phyloP scores from a whole-genome alignment of 2,888 invertebrate genomes.

The Ditula angustiorana region DNA sequence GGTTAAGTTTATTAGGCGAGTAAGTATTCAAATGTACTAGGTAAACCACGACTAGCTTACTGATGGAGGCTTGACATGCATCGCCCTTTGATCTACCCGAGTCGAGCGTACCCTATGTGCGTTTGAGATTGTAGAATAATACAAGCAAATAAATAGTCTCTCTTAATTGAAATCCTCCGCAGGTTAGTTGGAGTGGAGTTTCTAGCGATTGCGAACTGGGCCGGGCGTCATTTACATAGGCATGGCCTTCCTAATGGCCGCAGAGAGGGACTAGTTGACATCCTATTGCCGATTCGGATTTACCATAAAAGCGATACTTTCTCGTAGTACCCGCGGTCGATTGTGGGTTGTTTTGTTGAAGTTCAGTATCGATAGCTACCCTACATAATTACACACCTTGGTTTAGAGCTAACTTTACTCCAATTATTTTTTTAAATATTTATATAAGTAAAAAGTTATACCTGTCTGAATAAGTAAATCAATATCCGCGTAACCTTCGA shows the following conservation, averaged over 20 bases:
- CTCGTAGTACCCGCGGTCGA: neutral
- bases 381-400: no score
- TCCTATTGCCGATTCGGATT: constrained; percentile 21
- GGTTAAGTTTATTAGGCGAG: no score
- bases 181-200: neutral
- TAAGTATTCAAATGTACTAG: neutral
- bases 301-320: constrained; percentile 13
- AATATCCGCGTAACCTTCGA: constrained; percentile 18
- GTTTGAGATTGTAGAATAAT: neutral
- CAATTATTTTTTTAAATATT: neutral
- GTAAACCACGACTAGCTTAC: neutral
- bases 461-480: constrained; percentile 18
- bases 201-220: neutral
- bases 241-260: constrained; percentile 2
- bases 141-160: neutral
- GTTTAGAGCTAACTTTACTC: neutral
- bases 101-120: neutral
- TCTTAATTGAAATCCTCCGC: neutral
- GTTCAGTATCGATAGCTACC: no score
- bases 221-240: constrained; percentile 1
- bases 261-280: constrained; percentile 11
- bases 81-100: neutral
- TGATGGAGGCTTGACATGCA: neutral
- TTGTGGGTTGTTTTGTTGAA: neutral
- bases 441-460: constrained; percentile 11